phyloP scores from a whole-genome alignment of 2,113 vertebrate species.

The Lathamus discolor region DNA sequence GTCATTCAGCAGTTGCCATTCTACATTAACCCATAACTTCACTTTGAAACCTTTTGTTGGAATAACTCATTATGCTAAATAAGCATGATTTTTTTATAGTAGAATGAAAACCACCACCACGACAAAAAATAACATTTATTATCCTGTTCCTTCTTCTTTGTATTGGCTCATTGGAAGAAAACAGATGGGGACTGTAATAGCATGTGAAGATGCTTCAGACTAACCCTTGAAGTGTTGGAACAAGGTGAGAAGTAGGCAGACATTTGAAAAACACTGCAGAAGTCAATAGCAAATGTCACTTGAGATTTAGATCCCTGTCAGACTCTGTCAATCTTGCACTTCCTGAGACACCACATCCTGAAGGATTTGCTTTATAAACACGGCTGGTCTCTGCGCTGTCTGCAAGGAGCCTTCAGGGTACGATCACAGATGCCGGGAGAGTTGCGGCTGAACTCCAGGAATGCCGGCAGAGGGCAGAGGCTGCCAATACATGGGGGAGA shows the following conservation, averaged over 20 bases:
- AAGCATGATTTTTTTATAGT: background rate
- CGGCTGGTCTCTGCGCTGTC: background rate
- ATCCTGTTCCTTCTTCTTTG: background rate
- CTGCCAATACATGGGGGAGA: background rate
- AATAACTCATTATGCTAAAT: background rate
- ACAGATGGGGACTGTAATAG: background rate
- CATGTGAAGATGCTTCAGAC: background rate
- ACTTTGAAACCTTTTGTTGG: background rate
- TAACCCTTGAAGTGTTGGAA: background rate
- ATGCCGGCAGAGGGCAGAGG: constrained; percentile 65
- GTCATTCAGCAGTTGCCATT: background rate
- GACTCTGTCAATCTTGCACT: background rate
- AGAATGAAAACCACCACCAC: background rate
- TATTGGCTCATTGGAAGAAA: background rate
- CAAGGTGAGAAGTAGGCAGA: constrained; percentile 47
- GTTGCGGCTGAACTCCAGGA: background rate
- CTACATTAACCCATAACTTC: background rate
- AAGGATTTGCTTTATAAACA: background rate
- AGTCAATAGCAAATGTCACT: constrained; percentile 28
- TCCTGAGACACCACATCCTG: background rate
- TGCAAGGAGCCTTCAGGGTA: background rate
- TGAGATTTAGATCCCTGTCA: background rate
- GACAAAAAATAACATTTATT: background rate
- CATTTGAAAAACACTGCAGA: background rate
- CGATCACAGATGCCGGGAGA: background rate